A percentile compares a stretch with the other conserved stretches of the same genome.
Evolutionary conservation across 1,140 invertebrate genomes (phyloP).

Genomic region (Lucilia cuprina): DNA sequence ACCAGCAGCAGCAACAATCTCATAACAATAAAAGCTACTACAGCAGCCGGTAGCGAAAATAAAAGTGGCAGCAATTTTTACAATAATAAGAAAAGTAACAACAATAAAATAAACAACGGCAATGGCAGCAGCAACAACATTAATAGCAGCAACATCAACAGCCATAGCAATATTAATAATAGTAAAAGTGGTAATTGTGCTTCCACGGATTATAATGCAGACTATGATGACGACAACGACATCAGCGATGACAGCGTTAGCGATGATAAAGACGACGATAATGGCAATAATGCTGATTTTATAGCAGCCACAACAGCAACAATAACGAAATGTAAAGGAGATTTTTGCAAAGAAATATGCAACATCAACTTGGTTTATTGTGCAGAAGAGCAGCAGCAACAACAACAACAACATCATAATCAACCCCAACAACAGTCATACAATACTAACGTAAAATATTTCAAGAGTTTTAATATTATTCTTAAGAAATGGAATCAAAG

Average conservation of each 20-base stretch:
- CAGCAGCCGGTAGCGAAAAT: neutral
- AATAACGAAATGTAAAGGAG: neutral
- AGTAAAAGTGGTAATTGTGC: slow-evolving; percentile 13
- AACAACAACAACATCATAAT: too few relatives aligned
- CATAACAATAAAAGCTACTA: neutral
- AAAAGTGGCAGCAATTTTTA: slow-evolving; percentile 1
- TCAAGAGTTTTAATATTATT: neutral
- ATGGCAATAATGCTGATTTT: neutral
- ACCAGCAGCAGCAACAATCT: neutral
- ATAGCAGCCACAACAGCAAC: neutral
- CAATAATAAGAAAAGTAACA: neutral
- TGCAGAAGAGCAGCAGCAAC: neutral
- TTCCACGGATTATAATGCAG: neutral
- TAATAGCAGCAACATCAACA: neutral
- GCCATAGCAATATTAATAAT: neutral
- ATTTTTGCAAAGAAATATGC: neutral
- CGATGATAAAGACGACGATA: neutral
- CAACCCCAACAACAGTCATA: neutral
- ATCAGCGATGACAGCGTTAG: too few relatives aligned
- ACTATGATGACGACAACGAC: neutral
- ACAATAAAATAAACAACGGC: neutral
- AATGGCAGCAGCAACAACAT: neutral
- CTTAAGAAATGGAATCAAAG: slow-evolving; percentile 7
- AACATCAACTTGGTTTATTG: neutral
- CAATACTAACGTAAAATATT: neutral